Evolutionary conservation across 2,888 invertebrate genomes (phyloP).

Genomic region (Hedychridium roseum): DNA sequence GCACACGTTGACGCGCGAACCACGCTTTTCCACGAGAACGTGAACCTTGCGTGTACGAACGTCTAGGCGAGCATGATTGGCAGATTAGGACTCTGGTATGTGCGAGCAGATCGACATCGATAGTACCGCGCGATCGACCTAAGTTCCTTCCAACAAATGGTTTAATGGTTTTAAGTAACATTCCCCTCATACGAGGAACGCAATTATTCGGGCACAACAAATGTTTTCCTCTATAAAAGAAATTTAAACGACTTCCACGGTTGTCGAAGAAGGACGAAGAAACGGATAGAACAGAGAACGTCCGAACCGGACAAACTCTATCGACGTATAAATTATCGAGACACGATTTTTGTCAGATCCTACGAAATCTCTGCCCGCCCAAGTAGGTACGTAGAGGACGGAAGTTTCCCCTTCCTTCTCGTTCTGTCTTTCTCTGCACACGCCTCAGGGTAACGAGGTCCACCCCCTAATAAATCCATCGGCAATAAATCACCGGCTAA

Average conservation of each 20-base stretch:
- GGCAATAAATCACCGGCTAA: slow-evolving; percentile 43
- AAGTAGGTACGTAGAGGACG: slow-evolving; percentile 19
- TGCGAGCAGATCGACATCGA: not conserved
- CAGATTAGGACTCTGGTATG: not conserved
- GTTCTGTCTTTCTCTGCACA: not conserved
- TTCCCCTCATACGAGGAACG: too few species aligned
- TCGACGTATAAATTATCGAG: slow-evolving; percentile 30
- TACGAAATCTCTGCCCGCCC: slow-evolving; percentile 14
- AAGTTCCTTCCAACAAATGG: not conserved
- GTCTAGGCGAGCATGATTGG: not conserved
- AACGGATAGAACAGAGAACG: too few species aligned
- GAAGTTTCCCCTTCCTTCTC: slow-evolving; percentile 11
- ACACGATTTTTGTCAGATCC: slow-evolving; percentile 26
- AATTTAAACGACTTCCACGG: not conserved
- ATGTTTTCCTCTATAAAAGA: not conserved
- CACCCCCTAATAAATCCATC: slow-evolving; percentile 41
- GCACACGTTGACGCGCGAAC: slow-evolving; percentile 15
- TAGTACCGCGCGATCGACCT: not conserved
- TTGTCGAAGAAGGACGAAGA: too few species aligned
- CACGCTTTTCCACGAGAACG: slow-evolving; percentile 20
- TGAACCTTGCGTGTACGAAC: not conserved
- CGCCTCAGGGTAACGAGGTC: slow-evolving; percentile 33
- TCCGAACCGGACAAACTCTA: slow-evolving; percentile 20
- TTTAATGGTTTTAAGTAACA: not conserved
- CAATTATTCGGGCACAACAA: too few species aligned